These are phyloP conservation scores for Diplosoma virens DNA, from an alignment of 23 tunicate genomes.

Conservation along the genomic window DNA sequence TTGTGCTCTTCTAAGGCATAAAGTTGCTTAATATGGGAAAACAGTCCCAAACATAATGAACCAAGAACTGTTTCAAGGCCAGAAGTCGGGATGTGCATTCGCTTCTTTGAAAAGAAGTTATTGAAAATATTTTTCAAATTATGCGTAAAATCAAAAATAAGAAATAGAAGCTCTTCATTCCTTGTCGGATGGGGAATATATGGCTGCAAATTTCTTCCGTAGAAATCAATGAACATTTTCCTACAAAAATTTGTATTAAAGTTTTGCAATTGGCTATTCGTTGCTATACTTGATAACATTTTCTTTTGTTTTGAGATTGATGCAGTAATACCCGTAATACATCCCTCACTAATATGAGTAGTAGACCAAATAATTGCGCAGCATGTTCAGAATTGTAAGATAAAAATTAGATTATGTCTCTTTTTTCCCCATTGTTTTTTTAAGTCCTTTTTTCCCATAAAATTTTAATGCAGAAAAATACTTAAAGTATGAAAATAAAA, in stretches of 20 bases:
- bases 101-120: neutral
- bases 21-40: neutral
- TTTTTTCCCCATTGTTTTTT: no score
- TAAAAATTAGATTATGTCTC: no score
- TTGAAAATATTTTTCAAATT: constrained; percentile 23
- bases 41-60: neutral
- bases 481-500: no score
- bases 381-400: no score
- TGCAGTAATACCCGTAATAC: no score
- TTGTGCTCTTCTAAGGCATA: constrained; percentile 16
- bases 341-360: no score
- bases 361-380: no score
- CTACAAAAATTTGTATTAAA: constrained; percentile 5
- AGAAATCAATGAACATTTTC: neutral
- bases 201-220: neutral
- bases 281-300: no score
- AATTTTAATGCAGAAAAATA: no score
- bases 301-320: no score
- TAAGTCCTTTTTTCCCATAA: no score
- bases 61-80: neutral
- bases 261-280: no score
- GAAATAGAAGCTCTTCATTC: neutral
- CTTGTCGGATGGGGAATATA: constrained; percentile 3
- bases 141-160: constrained; percentile 7
- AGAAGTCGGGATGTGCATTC: neutral